Evolutionary conservation across 2,113 vertebrate genomes (phyloP).

Genomic region (Plecotus auritus): DNA sequence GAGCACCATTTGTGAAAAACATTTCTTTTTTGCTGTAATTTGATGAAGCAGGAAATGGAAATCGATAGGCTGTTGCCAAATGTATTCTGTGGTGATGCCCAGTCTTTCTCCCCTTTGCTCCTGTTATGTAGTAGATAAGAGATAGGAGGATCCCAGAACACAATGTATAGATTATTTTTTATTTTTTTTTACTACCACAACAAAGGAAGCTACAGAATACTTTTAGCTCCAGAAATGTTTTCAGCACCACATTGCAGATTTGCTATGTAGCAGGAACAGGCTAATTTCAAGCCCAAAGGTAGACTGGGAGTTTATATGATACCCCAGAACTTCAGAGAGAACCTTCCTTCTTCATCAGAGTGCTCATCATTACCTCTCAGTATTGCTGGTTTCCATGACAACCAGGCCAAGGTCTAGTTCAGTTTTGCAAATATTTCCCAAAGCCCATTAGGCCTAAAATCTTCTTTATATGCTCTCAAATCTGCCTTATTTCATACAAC

Average conservation of each 20-base stretch:
- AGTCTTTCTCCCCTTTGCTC: constrained; percentile 54
- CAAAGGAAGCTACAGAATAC: constrained; percentile 34
- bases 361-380: constrained; percentile 4
- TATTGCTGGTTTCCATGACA: constrained; percentile 67
- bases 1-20: constrained; percentile 56
- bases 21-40: constrained; percentile 59
- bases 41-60: constrained; percentile 70
- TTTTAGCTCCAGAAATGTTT: constrained; percentile 49
- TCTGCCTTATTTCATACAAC: background rate
- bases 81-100: constrained; percentile 35
- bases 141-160: constrained; percentile 63
- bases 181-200: background rate
- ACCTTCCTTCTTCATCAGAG: constrained; percentile 20
- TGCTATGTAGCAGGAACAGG: background rate
- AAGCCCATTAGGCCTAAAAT: constrained; percentile 65
- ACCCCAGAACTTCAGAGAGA: constrained; percentile 57
- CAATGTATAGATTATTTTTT: constrained; percentile 62
- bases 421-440: constrained; percentile 63
- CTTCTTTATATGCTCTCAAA: constrained; percentile 48
- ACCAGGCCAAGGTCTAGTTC: constrained; percentile 57
- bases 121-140: constrained; percentile 70
- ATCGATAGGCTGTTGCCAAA: constrained; percentile 67
- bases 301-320: constrained; percentile 23
- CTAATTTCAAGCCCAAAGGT: constrained; percentile 42
- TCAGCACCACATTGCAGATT: background rate